These are phyloP conservation scores for Oscheius myriophilus DNA, from an alignment of 2,888 invertebrate species.

Conservation along the genomic window DNA sequence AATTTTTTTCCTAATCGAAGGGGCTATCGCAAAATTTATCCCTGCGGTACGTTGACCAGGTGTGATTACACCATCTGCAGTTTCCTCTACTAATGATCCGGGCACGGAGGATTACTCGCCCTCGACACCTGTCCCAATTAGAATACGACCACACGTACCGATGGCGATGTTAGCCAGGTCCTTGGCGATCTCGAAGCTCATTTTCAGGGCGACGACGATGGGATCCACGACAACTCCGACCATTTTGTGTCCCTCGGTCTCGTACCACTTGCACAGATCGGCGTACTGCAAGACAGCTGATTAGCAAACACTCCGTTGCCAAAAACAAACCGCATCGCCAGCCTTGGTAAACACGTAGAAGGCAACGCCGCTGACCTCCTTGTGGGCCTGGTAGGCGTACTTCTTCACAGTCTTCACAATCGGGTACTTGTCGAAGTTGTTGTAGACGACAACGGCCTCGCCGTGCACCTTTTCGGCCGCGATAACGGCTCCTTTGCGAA, in stretches of 20 bases:
- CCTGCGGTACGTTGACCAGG: too few species aligned
- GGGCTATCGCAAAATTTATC: too few species aligned
- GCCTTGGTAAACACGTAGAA: conserved; percentile 24
- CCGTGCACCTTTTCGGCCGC: too few species aligned
- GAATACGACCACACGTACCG: conserved; percentile 18
- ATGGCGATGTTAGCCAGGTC: conserved; percentile 29
- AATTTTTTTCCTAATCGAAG: too few species aligned
- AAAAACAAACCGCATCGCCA: conserved; percentile 31
- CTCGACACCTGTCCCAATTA: not conserved
- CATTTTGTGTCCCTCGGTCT: conserved; percentile 39
- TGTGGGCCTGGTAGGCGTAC: conserved; percentile 33
- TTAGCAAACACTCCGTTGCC: not conserved
- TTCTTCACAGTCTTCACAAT: conserved; percentile 31
- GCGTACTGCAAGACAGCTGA: conserved; percentile 19
- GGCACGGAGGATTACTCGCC: too few species aligned
- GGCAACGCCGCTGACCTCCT: conserved; percentile 34
- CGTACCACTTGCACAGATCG: conserved; percentile 39
- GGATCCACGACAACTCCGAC: conserved; percentile 35
- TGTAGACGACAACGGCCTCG: not conserved
- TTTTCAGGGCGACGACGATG: conserved; percentile 33
- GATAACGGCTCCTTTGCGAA: too few species aligned
- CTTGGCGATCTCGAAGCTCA: conserved; percentile 36
- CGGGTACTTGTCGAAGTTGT: conserved; percentile 33
- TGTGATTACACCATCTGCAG: too few species aligned
- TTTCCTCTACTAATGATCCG: not conserved